A percentile compares a stretch with the other conserved stretches of the same genome.
Conservation (phyloP, 2,888 invertebrate species). For the Acanthoscelides obtectus region DNA sequence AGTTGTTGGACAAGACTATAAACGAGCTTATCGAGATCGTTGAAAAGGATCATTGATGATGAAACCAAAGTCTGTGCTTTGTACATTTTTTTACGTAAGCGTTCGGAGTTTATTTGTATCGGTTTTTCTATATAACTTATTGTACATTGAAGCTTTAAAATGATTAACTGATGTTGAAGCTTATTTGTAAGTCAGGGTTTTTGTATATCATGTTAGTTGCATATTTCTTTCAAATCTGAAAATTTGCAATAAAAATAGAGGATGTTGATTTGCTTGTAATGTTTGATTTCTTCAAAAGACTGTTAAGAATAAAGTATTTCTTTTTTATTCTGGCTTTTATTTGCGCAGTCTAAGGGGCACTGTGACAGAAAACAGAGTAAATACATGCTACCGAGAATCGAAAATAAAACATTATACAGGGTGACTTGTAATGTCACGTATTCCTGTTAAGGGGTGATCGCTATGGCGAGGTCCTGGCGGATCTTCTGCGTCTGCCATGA, state of each 20-base stretch:
- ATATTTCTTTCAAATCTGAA: background rate
- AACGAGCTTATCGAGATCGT: slow-evolving; percentile 44
- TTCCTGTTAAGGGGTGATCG: no score
- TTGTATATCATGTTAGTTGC: background rate
- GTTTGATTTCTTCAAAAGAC: slow-evolving; percentile 11
- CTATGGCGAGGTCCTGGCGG: no score
- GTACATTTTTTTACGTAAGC: background rate
- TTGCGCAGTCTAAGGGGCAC: background rate
- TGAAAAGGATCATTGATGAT: slow-evolving; percentile 40
- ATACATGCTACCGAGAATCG: no score
- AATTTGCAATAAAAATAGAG: background rate
- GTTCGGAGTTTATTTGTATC: background rate
- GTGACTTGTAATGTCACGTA: no score
- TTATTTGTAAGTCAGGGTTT: background rate
- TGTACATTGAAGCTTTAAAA: background rate
- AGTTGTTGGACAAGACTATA: slow-evolving; percentile 41
- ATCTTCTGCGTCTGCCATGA: no score
- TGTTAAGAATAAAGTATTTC: slow-evolving; percentile 14
- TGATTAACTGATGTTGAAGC: background rate
- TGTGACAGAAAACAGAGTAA: no score
- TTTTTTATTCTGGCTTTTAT: slow-evolving; percentile 3
- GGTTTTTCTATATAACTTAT: background rate
- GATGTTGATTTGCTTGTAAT: slow-evolving; percentile 8
- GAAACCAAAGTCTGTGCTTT: slow-evolving; percentile 14
- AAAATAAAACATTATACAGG: no score